Conservation (phyloP, 2,888 invertebrate species). For the Lacanobia wlatinum region DNA sequence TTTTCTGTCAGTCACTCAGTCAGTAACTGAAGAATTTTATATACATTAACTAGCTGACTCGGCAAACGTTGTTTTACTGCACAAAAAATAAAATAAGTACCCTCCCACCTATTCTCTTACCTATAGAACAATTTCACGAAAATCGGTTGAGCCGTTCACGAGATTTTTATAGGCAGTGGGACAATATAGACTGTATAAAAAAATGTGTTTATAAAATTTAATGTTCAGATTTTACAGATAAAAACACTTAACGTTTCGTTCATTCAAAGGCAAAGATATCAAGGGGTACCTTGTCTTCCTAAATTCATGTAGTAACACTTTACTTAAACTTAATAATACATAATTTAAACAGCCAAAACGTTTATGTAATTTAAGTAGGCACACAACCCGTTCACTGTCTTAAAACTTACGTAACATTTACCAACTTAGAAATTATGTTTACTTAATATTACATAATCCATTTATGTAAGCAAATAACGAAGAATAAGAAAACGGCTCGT, state of each 20-base stretch:
- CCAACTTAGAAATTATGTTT: constrained; percentile 24
- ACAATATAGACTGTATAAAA: no score
- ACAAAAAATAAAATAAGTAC: no score
- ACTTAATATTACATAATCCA: constrained; percentile 30
- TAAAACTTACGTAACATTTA: constrained; percentile 31
- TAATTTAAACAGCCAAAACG: constrained; percentile 24
- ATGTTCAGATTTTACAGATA: background rate
- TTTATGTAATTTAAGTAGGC: constrained; percentile 37
- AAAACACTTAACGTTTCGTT: background rate
- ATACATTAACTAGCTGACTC: no score
- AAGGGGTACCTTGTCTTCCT: background rate
- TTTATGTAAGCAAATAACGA: constrained; percentile 21
- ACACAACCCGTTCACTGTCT: constrained; percentile 28
- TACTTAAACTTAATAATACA: constrained; percentile 28
- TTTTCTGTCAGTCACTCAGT: no score
- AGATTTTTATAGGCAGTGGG: no score
- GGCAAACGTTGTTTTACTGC: no score
- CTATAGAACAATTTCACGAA: no score
- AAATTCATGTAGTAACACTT: background rate
- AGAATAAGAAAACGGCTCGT: constrained; percentile 1
- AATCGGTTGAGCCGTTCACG: no score
- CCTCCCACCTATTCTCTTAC: no score
- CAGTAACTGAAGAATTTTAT: no score
- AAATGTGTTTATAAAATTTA: background rate
- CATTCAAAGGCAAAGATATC: no score